phyloP scores from a whole-genome alignment of 2,113 vertebrate species.

The Philantomba maxwellii region DNA sequence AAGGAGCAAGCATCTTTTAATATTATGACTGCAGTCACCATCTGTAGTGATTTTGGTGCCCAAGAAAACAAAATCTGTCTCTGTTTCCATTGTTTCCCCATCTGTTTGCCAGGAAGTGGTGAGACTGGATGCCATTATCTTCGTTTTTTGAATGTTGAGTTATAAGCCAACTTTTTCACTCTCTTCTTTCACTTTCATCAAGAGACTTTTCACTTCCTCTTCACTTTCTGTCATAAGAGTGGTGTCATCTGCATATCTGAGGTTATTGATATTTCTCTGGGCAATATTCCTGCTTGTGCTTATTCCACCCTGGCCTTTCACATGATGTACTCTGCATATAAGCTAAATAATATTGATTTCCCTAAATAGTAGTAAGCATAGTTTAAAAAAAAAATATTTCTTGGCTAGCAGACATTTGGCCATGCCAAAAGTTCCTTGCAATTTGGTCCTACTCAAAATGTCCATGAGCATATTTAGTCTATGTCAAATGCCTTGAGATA shows the following conservation, averaged over 20 bases:
- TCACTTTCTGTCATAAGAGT: not conserved
- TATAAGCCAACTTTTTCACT: not conserved
- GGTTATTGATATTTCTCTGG: fast-evolving
- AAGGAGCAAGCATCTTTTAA: not conserved
- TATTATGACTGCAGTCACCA: not conserved
- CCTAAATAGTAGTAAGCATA: not conserved
- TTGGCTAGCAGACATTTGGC: not conserved
- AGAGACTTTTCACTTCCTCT: not conserved
- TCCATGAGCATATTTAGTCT: not conserved
- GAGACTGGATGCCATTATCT: not conserved
- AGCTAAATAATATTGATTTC: not conserved
- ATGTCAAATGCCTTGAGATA: not conserved
- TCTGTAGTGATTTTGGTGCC: not conserved
- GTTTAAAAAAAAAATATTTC: not conserved
- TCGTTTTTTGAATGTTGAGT: not conserved
- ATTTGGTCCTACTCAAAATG: not conserved
- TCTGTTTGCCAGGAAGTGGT: not conserved
- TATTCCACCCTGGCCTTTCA: not conserved
- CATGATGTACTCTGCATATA: not conserved
- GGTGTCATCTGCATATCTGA: not conserved
- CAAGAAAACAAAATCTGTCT: not conserved
- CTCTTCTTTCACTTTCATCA: not conserved
- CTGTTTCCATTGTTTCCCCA: not conserved
- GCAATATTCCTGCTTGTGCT: not conserved
- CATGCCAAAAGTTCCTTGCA: not conserved